Percentiles rank a stretch among this genome's conserved stretches.
Conservation (phyloP, 2,797 vertebrate genomes). For the Oreonectes daqikongensis region DNA sequence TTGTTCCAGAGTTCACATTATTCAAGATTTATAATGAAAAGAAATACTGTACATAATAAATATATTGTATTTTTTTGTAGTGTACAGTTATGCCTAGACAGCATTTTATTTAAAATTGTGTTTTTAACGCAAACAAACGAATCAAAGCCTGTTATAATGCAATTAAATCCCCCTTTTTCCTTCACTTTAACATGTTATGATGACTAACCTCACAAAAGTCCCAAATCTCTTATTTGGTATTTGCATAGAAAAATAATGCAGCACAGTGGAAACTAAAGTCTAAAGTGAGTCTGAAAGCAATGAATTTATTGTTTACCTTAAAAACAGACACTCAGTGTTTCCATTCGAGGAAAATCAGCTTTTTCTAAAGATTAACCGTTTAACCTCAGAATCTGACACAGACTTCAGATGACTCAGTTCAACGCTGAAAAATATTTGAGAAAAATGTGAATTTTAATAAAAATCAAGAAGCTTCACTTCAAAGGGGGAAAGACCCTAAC, state of each 20-base stretch:
- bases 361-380: background rate
- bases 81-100: too few species aligned
- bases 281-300: background rate
- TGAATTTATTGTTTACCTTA: conserved; percentile 18
- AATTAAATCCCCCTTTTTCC: background rate
- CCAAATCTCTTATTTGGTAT: conserved; percentile 17
- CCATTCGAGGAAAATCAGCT: conserved; percentile 15
- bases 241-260: conserved; percentile 18
- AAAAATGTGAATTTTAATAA: background rate
- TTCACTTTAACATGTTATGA: background rate
- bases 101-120: too few species aligned
- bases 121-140: too few species aligned
- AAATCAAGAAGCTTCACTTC: background rate
- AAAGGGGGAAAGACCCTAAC: conserved; percentile 34
- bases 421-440: background rate
- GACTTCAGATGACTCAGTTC: background rate
- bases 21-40: background rate
- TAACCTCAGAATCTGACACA: background rate
- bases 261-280: conserved; percentile 23
- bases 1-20: background rate
- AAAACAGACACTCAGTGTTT: conserved; percentile 30
- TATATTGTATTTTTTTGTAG: too few species aligned
- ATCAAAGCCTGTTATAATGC: too few species aligned
- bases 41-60: too few species aligned
- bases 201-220: conserved; percentile 31